Evolutionary conservation across 2,888 invertebrate genomes (phyloP), one percentile per base, ranked within the genome.

Genomic region (Chymomyza fuscimana): DNA sequence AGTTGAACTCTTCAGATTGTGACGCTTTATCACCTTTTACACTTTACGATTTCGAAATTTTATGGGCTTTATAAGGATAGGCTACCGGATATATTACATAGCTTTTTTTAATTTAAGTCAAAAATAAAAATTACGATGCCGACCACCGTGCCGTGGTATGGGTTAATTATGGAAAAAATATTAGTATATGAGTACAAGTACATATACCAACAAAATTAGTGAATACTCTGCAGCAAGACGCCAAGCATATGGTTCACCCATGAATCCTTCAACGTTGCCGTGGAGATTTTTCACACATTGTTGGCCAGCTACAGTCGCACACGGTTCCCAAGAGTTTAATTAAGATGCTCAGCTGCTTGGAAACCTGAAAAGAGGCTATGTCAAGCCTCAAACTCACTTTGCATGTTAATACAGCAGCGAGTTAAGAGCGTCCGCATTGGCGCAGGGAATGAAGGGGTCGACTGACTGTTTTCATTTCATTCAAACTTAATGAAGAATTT

Each of bases 401-500:
- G 70, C 69, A 76, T 63, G 73, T 71, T 70, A 40, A 61, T 59
- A 59, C 54, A 60, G 36, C 59, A 60, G 32, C 32, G 25, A 32
- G 29, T 32, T 32, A 32, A 32, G 40, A 32, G 40, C 62, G 29
- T 56, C 62, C 25, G 40, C 40, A 46, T 12, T 46, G 40, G 4
- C 12, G 40, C 40, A 46, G 12, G 12, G 40, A 6, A 52, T 58
- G 56, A 29, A 60, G 61, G 70, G 36, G 9, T 66, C 29, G 40
- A 54, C 32, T 65, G 69, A 62, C 68, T 79, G 74, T 73, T 82
- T 88, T 79, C 67, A 80, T 80, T 87, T 86, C 81, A 88, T 88
- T 86, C 87, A 88, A 89, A 85, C 70, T 87, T 89, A 89, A 88
- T 88, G 89, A 89, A 79, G 79, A 78, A 86, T 87, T 75, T 25